Percentiles rank a stretch among this genome's conserved stretches.
Conservation (phyloP, 2,888 invertebrate genomes). For the Neoitamus cyanurus region DNA sequence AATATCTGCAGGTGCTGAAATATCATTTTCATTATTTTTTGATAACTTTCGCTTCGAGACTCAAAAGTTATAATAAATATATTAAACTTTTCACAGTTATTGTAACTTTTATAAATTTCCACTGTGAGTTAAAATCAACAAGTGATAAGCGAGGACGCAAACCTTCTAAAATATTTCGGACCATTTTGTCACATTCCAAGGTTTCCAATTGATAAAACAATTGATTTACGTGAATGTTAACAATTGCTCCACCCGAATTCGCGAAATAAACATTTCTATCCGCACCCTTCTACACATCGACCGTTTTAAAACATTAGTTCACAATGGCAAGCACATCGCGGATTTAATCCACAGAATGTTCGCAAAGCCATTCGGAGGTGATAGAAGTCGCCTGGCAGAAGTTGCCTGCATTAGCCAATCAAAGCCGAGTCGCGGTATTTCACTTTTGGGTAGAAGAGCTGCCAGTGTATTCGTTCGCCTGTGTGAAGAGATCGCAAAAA, state of each 20-base stretch:
- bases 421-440: slow-evolving; percentile 39
- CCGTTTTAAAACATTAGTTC: neutral
- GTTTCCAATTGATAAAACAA: neutral
- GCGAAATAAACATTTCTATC: neutral
- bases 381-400: slow-evolving; percentile 59
- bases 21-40: no score
- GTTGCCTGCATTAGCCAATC: slow-evolving; percentile 56
- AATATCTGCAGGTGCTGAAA: no score
- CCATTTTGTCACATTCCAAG: neutral
- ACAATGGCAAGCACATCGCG: neutral
- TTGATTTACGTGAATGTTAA: neutral
- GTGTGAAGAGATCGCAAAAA: slow-evolving; percentile 40
- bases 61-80: no score
- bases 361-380: slow-evolving; percentile 34
- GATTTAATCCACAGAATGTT: neutral
- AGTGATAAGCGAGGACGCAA: neutral
- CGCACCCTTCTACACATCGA: neutral
- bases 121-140: slow-evolving; percentile 17
- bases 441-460: slow-evolving; percentile 33
- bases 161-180: neutral
- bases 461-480: slow-evolving; percentile 41
- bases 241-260: neutral
- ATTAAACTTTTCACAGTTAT: neutral
- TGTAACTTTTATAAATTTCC: neutral
- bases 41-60: no score